Base-by-base conservation (phyloP, 2,888 invertebrate species). In the Micoletzkya japonica region DNA sequence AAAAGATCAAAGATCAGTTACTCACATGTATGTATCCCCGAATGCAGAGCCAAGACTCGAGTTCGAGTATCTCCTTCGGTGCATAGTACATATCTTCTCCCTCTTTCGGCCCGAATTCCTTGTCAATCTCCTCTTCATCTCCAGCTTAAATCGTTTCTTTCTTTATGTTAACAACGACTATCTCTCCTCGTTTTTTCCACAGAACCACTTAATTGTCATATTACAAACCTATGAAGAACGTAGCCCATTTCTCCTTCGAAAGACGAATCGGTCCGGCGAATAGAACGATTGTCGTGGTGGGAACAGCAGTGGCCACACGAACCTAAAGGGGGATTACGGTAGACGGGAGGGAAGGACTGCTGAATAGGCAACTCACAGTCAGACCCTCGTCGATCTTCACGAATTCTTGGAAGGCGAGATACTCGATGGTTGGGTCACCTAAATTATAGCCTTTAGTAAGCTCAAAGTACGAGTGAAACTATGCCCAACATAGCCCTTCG, bases 241-340 rank as follows among this genome's bases (percentile, higher is more conserved):
- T 74, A 7, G 77, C 72, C 24, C 80, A 57, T 7, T 63, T 60
- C 7, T 58, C 60, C 49, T 73, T 69, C 10, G 74, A 72, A 61
- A 81, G 56, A 26, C 79, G 73, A 30, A 84, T 75, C 0, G 92
- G 91, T 0, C 92, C 92, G 20, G 91, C 91, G 79, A 93, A 91
- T 39, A 95, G 82, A 0, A 92, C 90, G 14, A 95, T 90, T 0
- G 93, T 91, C 26, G 93, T 85, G 0, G 94, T 91, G 14, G 93
- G 91, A 0, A 95, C 90, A 7, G 92, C 86, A 0, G 95, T 94
- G 72, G 91, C 91, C 76, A 91, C 91, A 57, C 91, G 90, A 1
- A 93, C 90, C 83, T 91, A 90, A 73, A 92, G 91, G 3, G 10
- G 20, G 44, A 44, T 14, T 44, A 44, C 20, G 20, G n/a, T 56